These are phyloP conservation scores for Cathartes aura DNA, from an alignment of 2,113 vertebrate species.

Conservation along the genomic window DNA sequence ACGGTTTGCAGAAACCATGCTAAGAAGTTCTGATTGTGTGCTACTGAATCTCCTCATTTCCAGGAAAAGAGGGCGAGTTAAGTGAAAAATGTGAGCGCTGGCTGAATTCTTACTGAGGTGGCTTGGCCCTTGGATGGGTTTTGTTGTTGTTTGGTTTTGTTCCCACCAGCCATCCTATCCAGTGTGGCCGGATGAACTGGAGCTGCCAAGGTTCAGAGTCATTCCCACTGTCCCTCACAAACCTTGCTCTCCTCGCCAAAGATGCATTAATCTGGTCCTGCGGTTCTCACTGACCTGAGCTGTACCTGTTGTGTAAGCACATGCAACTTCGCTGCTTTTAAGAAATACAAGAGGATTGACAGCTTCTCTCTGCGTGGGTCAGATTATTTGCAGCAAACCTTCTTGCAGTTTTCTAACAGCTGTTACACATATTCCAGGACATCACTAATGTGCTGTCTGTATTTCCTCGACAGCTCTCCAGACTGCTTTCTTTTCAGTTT, in stretches of 20 bases:
- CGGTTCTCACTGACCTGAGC: neutral
- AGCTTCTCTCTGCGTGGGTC: neutral
- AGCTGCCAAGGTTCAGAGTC: neutral
- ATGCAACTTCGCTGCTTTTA: rapidly evolving
- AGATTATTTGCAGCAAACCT: neutral
- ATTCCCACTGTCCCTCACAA: neutral
- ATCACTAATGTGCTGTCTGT: neutral
- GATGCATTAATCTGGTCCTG: neutral
- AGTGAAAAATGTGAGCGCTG: neutral
- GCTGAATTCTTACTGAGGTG: neutral
- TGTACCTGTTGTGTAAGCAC: neutral
- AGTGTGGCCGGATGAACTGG: neutral
- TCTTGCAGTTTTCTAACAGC: neutral
- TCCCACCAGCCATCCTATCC: neutral
- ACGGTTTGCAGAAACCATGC: neutral
- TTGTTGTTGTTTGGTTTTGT: neutral
- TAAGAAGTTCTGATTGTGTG: neutral
- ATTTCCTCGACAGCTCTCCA: neutral
- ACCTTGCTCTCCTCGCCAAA: neutral
- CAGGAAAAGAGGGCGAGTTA: neutral
- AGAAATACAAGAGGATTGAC: neutral
- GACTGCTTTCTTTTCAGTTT: neutral
- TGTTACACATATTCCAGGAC: neutral
- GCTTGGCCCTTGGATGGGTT: neutral
- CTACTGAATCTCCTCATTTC: neutral